Conservation (phyloP, 2,797 vertebrate genomes). For the Lithobates pipiens region DNA sequence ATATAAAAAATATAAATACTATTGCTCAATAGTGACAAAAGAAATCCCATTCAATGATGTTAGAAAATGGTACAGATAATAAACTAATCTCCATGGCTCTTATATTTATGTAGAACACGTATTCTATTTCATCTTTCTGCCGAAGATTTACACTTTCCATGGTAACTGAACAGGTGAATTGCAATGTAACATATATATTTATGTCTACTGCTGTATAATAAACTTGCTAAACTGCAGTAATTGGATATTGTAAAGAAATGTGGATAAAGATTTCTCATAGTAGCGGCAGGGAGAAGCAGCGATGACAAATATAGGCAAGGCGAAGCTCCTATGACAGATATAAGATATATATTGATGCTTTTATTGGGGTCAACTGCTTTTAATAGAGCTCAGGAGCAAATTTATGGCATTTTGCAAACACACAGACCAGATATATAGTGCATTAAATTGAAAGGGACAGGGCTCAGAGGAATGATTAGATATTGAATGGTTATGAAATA, state of each 20-base stretch:
- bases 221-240: slow-evolving; percentile 48
- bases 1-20: no score
- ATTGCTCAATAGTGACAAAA: no score
- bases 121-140: not conserved
- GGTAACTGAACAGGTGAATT: not conserved
- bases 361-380: slow-evolving; percentile 35
- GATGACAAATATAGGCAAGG: not conserved
- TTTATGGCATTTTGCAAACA: slow-evolving; percentile 4
- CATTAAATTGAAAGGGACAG: slow-evolving; percentile 24
- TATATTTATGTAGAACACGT: no score
- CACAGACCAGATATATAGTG: not conserved
- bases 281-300: no score
- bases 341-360: slow-evolving; percentile 7
- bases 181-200: slow-evolving; percentile 20
- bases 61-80: no score
- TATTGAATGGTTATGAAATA: not conserved
- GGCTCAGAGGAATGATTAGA: no score
- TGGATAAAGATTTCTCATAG: not conserved
- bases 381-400: not conserved
- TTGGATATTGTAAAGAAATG: slow-evolving; percentile 24
- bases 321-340: not conserved
- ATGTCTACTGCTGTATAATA: not conserved
- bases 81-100: no score
- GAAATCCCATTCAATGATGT: no score
- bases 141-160: not conserved